A percentile compares a stretch with the other conserved stretches of the same genome.
Evolutionary conservation across 2,888 invertebrate genomes (phyloP).

Genomic region (Drosophila atroscutellata): DNA sequence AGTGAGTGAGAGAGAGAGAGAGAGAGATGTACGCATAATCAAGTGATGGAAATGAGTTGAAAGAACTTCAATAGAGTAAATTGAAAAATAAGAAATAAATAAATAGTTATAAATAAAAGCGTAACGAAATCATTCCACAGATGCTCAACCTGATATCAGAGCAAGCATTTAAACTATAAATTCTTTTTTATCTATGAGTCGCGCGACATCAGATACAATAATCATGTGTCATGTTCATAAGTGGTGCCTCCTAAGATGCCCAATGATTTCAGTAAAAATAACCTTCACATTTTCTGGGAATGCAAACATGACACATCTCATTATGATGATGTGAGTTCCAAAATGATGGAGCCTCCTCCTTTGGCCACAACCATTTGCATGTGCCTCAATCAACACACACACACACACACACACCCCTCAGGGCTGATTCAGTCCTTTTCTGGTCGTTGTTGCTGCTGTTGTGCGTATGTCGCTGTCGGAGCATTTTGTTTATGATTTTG

Average conservation of each 20-base stretch:
- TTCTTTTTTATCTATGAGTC: not conserved
- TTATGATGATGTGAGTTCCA: constrained; percentile 62
- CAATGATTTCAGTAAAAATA: constrained; percentile 38
- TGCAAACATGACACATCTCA: constrained; percentile 76
- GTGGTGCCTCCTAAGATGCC: constrained; percentile 39
- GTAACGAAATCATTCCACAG: not conserved
- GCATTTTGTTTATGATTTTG: constrained; percentile 82
- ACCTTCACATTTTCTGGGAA: constrained; percentile 59
- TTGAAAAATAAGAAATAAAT: not conserved
- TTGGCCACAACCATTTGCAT: constrained; percentile 58
- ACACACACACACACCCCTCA: not conserved
- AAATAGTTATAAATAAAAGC: not conserved
- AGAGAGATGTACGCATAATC: not conserved
- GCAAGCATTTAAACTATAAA: not conserved
- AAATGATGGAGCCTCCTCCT: constrained; percentile 57
- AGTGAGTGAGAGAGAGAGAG: no score
- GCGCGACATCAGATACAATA: constrained; percentile 45
- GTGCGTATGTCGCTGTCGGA: constrained; percentile 65
- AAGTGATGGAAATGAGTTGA: constrained; percentile 6
- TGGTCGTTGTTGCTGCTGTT: constrained; percentile 11
- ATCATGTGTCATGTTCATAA: constrained; percentile 64
- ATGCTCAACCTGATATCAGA: not conserved
- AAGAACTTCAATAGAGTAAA: not conserved
- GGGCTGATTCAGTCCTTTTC: constrained; percentile 2
- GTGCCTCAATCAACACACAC: constrained; percentile 2